These are phyloP conservation scores for Stegostoma tigrinum DNA, from an alignment of 2,113 vertebrate genomes.

Conservation along the genomic window DNA sequence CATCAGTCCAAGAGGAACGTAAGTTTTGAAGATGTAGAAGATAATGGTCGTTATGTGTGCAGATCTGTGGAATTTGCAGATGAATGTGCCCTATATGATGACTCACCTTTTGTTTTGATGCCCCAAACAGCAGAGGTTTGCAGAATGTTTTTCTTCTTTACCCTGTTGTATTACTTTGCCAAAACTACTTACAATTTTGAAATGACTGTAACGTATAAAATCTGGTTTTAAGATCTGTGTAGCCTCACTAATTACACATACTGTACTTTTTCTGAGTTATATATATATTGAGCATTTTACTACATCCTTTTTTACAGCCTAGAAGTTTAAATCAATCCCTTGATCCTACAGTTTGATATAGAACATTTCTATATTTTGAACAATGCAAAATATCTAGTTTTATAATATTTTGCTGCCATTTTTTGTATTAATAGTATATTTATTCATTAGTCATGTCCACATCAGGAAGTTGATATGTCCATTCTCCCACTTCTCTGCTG, in stretches of 20 bases:
- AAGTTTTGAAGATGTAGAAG: constrained; percentile 50
- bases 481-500: too few relatives aligned
- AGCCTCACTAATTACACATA: neutral
- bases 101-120: constrained; percentile 39
- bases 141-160: neutral
- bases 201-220: neutral
- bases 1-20: constrained; percentile 51
- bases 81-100: constrained; percentile 46
- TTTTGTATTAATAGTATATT: neutral
- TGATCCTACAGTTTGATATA: neutral
- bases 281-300: neutral
- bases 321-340: neutral
- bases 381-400: neutral
- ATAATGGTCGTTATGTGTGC: constrained; percentile 42
- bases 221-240: neutral
- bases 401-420: neutral
- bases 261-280: neutral
- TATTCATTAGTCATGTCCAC: neutral
- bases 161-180: neutral
- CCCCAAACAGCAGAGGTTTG: constrained; percentile 3
- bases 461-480: neutral
- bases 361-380: neutral
- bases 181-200: neutral
- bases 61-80: constrained; percentile 56
- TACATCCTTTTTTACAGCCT: neutral